Conservation (phyloP, 2,888 invertebrate species). For the Nebria brevicollis region DNA sequence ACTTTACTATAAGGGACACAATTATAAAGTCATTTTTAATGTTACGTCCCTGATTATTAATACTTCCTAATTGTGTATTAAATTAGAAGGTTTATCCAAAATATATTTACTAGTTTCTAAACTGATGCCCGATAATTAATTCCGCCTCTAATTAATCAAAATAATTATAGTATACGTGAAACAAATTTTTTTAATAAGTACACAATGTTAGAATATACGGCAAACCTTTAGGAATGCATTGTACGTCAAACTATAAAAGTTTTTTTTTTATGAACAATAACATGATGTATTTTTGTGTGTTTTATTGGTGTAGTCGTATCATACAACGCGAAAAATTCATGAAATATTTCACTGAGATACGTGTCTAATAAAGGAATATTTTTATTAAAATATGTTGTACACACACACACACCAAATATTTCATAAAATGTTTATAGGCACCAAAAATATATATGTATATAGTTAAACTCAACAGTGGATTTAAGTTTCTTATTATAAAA, state of each 20-base stretch:
- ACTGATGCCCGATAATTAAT: no score
- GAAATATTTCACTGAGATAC: neutral
- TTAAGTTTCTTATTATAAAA: no score
- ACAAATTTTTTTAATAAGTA: neutral
- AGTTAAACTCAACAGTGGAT: neutral
- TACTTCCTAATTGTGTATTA: no score
- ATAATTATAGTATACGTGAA: no score
- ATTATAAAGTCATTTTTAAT: no score
- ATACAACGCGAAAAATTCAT: neutral
- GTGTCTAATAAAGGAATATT: neutral
- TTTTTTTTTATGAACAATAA: neutral
- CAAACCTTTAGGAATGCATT: neutral
- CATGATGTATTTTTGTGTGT: neutral
- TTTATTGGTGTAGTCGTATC: neutral
- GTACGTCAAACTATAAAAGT: neutral
- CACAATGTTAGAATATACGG: neutral
- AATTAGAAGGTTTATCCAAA: no score
- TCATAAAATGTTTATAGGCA: neutral
- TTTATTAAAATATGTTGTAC: neutral
- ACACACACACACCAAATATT: neutral
- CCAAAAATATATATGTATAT: neutral
- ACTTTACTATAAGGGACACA: no score
- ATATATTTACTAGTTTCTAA: no score
- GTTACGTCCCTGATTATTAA: no score
- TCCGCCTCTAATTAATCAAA: no score